Conservation (phyloP, 2,113 vertebrate species). For the Mionectes macconnelli region DNA sequence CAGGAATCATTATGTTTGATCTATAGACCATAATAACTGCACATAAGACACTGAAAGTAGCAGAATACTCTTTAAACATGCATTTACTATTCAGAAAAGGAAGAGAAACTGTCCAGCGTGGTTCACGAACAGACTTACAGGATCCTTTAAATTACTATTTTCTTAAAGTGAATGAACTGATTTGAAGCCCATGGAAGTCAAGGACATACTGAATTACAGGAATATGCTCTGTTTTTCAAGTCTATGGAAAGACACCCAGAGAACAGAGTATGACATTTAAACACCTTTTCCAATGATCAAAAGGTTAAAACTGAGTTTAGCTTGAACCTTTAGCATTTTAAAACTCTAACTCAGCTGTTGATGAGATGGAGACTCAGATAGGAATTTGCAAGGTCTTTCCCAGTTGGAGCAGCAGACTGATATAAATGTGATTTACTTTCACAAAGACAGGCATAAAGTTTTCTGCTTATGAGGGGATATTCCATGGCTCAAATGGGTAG, state of each 20-base stretch:
- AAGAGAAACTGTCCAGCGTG: neutral
- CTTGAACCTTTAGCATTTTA: neutral
- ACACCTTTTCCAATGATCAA: neutral
- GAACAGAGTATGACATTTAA: neutral
- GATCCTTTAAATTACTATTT: neutral
- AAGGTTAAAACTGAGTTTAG: neutral
- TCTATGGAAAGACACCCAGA: neutral
- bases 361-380: neutral
- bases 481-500: neutral
- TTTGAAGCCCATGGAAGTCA: neutral
- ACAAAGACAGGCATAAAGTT: neutral
- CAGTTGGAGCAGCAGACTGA: neutral
- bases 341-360: neutral
- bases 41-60: neutral
- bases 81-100: neutral
- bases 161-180: neutral
- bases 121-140: neutral
- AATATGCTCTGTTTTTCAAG: neutral
- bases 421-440: neutral
- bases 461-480: neutral
- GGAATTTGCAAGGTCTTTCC: neutral
- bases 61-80: neutral
- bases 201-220: neutral
- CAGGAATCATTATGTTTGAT: neutral
- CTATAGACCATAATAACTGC: neutral